phyloP scores from a whole-genome alignment of 1,140 invertebrate species.

The Planococcus citri region DNA sequence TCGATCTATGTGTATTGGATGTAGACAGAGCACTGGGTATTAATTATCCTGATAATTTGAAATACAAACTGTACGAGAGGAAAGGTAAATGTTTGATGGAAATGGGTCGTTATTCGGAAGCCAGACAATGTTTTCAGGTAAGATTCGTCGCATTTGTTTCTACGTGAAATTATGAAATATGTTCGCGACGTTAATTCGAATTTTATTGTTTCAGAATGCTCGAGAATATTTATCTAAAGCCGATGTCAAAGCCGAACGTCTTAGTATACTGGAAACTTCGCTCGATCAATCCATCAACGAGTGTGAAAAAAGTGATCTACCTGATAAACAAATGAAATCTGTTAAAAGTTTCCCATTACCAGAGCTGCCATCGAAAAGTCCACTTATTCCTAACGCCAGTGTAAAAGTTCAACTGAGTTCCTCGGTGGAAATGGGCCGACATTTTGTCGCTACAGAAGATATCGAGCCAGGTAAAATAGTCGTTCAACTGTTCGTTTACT shows the following conservation, averaged over 20 bases:
- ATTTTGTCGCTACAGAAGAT: constrained; percentile 12
- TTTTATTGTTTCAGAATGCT: no score
- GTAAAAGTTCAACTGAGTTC: not conserved
- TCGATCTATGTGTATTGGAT: constrained; percentile 43
- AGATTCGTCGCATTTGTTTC: no score
- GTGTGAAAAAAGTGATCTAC: not conserved
- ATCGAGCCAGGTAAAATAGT: constrained; percentile 13
- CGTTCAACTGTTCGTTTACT: no score
- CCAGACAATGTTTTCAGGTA: not conserved
- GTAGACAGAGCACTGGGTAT: constrained; percentile 29
- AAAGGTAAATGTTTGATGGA: constrained; percentile 29
- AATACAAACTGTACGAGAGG: constrained; percentile 30
- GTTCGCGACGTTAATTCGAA: no score
- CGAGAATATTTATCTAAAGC: no score
- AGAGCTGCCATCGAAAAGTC: not conserved
- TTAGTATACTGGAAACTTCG: not conserved
- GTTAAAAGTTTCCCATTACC: not conserved
- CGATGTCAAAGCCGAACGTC: no score
- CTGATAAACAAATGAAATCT: not conserved
- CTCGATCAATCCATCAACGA: no score
- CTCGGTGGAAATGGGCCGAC: constrained; percentile 16
- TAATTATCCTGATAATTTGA: constrained; percentile 27
- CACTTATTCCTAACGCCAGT: constrained; percentile 4
- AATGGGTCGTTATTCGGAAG: not conserved
- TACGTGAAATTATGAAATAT: no score